Evolutionary conservation across 2,797 vertebrate genomes (phyloP).

Genomic region (Danio kyathit): DNA sequence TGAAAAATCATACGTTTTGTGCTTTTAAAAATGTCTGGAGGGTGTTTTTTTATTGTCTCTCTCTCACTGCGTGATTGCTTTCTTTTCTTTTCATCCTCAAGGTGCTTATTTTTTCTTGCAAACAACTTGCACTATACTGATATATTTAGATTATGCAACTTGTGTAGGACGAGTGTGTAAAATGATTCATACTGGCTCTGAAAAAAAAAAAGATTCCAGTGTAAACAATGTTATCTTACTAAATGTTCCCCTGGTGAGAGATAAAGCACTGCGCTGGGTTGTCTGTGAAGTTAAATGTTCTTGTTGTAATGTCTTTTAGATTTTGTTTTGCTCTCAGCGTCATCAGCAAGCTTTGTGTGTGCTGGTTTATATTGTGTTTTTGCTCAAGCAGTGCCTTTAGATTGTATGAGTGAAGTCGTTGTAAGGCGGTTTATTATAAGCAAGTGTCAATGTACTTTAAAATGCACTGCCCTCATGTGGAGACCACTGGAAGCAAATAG

Average conservation of each 20-base stretch:
- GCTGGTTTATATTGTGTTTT: background rate
- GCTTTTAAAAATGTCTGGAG: background rate
- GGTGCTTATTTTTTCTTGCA: background rate
- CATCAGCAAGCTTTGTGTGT: background rate
- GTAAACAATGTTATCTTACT: conserved; percentile 15
- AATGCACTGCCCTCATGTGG: conserved; percentile 33
- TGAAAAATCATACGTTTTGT: no score
- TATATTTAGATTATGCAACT: conserved; percentile 25
- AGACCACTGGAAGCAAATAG: background rate
- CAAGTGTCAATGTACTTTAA: background rate
- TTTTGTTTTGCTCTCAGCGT: background rate
- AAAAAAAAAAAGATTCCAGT: conserved; percentile 2
- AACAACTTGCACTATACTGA: background rate
- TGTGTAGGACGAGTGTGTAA: conserved; percentile 19
- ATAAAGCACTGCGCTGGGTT: background rate
- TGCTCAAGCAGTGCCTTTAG: background rate
- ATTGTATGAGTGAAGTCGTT: background rate
- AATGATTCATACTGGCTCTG: conserved; percentile 16
- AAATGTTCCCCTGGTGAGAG: background rate
- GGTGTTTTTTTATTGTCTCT: no score
- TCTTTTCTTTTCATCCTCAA: background rate
- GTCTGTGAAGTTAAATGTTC: background rate
- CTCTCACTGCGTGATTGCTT: no score
- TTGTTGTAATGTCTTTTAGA: background rate
- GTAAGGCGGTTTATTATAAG: background rate